Evolutionary conservation across 2,113 vertebrate genomes (phyloP), one percentile per base, ranked within the genome.

Genomic region (Eulemur rufifrons): DNA sequence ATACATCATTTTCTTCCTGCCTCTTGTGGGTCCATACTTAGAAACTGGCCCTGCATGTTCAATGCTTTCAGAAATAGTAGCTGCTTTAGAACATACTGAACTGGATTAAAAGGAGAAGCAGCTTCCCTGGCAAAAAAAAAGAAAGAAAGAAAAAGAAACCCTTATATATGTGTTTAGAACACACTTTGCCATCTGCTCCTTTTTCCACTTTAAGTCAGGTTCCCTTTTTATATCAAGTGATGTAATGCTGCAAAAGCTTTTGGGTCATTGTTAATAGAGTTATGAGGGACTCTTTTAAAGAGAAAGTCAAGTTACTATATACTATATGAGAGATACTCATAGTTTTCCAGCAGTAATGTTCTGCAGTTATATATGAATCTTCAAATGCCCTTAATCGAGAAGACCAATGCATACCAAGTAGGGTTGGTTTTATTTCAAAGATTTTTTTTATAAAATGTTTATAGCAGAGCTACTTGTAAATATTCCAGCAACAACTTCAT

Each of bases 51-150:
- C 92, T 97, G 95, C 80, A 90, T 96, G 93, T 68, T 97, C 95
- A 95, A 85, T 89, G 77, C 63, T 95, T 96, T 97, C 96, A 96
- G 87, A 98, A 97, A 98, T 98, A 97, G 97, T 84, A 95, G 85
- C 95, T 94, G 89, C 66, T 84, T 98, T 92, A 96, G 97, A 98
- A 98, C 97, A 97, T 52, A 82, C 54, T 92, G 97, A 97, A 94
- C 95, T 96, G 84, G 92, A 95, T 97, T 97, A 89, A 96, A 97
- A 92, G 91, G 88, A 95, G 77, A 95, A 96, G 37, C 85, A 95
- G 69, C 47, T 86, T 94, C 69, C 54, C 68, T 54, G 86, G 94
- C 61, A 91, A 78, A 78, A 86, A 92, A 27, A 3, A 25, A 37
- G 21, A 15, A 42, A 34, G 15, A 78, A 59, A 83, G 17, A 8